Base-by-base conservation (phyloP, 2,888 invertebrate species). In the Idaea straminata region DNA sequence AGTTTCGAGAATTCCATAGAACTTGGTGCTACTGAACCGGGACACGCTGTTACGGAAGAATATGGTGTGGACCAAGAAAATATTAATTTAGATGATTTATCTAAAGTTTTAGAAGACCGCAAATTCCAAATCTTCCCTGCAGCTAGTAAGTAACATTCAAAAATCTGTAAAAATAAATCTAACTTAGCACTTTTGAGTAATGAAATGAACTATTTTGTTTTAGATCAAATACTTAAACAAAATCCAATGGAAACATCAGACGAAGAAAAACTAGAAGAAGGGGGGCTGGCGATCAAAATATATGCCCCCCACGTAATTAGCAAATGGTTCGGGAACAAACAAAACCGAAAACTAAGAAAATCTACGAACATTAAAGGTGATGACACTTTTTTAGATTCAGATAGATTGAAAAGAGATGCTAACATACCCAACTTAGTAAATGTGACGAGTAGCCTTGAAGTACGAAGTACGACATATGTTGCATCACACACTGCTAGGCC, bases 1-100 rank as follows among this genome's bases (percentile, higher is more conserved):
- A 47, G 47, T 13, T 6, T 59, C 5, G 58, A 59, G 6, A 5
- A 59, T 4, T 15, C 58, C 15, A 59, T 59, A 15, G 58, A 16
- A 15, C 3, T 15, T 59, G 58, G 10, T 6, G 15, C 7, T 10
- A 59, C 58, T n/a, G 58, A 59, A 15, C 5, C 15, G 58, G n/a
- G n/a, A 15, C 15, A 57, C 57, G 15, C 4, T 15, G 25, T 13
- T 47, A 47, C 10, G 47, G 47, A 47, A 13, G 47, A 47, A 6
- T 4, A 7, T 47, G 3, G 25, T 25, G 3, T 25, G 25, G 47
- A 10, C 13, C 47, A 47, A 47, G 47, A 47, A 7, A 66, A 74
- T 7, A 62, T 69, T 3, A 68, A 67, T 62, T 69, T 74, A 16
- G 74, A 74, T n/a, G 66, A 71, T 10, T 35, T 75, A 0, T 62